These are phyloP conservation scores for Spatula versicolor DNA, from an alignment of 2,797 vertebrate species.

Conservation along the genomic window DNA sequence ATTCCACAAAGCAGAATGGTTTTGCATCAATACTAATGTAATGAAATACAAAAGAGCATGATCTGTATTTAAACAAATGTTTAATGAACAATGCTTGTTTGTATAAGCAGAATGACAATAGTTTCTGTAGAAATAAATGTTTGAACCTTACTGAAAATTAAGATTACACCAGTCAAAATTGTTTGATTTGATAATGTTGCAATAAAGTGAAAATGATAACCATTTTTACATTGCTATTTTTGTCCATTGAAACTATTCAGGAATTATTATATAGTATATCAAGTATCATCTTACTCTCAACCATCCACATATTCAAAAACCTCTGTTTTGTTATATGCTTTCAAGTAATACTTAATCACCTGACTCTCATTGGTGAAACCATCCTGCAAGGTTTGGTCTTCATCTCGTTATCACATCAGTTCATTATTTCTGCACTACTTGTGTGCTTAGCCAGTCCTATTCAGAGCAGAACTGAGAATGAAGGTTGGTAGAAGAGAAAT, in stretches of 20 bases:
- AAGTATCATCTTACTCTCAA: neutral
- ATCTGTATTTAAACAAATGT: neutral
- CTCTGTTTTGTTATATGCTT: neutral
- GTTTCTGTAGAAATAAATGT: neutral
- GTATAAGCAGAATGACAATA: neutral
- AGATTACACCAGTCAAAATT: neutral
- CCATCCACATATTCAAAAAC: neutral
- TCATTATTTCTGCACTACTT: neutral
- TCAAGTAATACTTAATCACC: neutral
- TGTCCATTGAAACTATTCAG: neutral
- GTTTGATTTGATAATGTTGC: neutral
- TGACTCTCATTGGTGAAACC: neutral
- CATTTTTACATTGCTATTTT: too few species aligned
- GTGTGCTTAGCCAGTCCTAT: neutral
- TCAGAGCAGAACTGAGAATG: neutral
- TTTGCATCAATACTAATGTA: neutral
- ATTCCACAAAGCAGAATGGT: neutral
- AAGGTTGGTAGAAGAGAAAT: neutral
- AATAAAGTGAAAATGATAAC: neutral
- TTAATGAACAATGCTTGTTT: neutral
- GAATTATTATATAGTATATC: too few species aligned
- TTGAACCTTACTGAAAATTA: neutral
- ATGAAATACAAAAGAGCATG: neutral
- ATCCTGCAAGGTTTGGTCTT: neutral
- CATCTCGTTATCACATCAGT: neutral